Conservation (phyloP, 1,140 invertebrate genomes). For the Druon quercuslanigerum region DNA sequence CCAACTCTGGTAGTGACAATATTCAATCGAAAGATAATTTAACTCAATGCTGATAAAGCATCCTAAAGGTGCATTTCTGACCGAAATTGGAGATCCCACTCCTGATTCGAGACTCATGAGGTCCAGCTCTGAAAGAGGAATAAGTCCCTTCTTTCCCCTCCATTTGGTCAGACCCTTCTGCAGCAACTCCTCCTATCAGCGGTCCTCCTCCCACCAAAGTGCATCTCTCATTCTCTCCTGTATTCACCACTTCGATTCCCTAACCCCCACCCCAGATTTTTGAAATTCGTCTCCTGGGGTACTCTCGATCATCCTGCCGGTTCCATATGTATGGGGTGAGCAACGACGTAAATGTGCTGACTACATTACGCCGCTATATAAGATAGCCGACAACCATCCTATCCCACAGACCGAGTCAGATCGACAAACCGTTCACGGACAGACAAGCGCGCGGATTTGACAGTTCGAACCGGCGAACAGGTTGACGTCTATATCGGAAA, state of each 20-base stretch:
- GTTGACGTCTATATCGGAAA: neutral
- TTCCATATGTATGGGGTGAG: constrained; percentile 73
- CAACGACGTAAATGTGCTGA: constrained; percentile 70
- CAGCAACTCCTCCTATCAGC: constrained; percentile 23
- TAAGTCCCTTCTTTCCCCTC: constrained; percentile 36
- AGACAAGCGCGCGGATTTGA: constrained; percentile 43
- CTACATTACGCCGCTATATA: constrained; percentile 73
- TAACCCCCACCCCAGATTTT: constrained; percentile 42
- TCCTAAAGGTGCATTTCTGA: no score
- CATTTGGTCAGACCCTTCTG: constrained; percentile 13
- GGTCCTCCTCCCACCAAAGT: neutral
- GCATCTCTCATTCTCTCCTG: constrained; percentile 29
- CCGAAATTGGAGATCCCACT: no score
- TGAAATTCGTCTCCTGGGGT: constrained; percentile 61
- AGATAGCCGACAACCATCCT: constrained; percentile 68
- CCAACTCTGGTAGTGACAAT: no score
- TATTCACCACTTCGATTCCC: neutral
- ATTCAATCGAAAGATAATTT: no score
- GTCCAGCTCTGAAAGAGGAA: no score
- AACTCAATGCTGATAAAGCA: no score
- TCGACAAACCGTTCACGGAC: constrained; percentile 67
- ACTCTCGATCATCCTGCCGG: constrained; percentile 44
- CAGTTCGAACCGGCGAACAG: constrained; percentile 25
- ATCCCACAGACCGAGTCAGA: constrained; percentile 71
- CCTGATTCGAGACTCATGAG: no score